These are phyloP conservation scores for Andrena haemorrhoa DNA, from an alignment of 2,888 invertebrate species.

Conservation along the genomic window DNA sequence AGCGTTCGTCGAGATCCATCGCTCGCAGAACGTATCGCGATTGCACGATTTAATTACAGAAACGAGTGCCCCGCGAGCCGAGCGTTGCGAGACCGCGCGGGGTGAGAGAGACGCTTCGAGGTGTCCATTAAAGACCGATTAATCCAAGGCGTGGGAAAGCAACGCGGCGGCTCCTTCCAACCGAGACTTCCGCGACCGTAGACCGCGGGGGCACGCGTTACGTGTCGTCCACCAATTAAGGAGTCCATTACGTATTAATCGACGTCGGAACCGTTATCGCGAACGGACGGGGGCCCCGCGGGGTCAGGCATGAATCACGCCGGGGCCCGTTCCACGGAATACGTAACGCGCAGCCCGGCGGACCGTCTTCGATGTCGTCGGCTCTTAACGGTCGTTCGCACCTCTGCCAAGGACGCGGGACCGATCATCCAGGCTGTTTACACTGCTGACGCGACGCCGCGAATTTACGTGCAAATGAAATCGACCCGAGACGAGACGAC, in stretches of 20 bases:
- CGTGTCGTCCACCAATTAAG: slow-evolving; percentile 68
- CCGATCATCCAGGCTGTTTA: slow-evolving; percentile 18
- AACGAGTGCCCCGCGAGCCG: background rate
- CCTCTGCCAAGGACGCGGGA: slow-evolving; percentile 52
- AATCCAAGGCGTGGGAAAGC: slow-evolving; percentile 61
- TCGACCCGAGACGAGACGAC: background rate
- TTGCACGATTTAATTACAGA: slow-evolving; percentile 10
- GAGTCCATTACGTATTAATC: slow-evolving; percentile 73
- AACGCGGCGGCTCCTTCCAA: slow-evolving; percentile 4
- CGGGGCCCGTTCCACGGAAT: slow-evolving; percentile 34
- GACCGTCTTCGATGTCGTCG: background rate
- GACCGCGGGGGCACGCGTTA: slow-evolving; percentile 44
- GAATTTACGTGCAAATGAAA: slow-evolving; percentile 1
- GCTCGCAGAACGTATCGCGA: background rate
- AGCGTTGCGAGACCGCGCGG: background rate
- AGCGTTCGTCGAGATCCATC: background rate
- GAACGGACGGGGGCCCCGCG: slow-evolving; percentile 45
- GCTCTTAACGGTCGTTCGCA: slow-evolving; percentile 63
- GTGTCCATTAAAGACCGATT: slow-evolving; percentile 36
- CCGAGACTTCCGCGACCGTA: slow-evolving; percentile 50
- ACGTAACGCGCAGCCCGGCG: slow-evolving; percentile 36
- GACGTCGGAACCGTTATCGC: slow-evolving; percentile 64
- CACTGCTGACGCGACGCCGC: background rate
- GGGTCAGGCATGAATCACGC: slow-evolving; percentile 65
- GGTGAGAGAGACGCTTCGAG: background rate